These are phyloP conservation scores for Dicerorhinus sumatrensis DNA, from an alignment of 2,113 vertebrate genomes.

Conservation along the genomic window DNA sequence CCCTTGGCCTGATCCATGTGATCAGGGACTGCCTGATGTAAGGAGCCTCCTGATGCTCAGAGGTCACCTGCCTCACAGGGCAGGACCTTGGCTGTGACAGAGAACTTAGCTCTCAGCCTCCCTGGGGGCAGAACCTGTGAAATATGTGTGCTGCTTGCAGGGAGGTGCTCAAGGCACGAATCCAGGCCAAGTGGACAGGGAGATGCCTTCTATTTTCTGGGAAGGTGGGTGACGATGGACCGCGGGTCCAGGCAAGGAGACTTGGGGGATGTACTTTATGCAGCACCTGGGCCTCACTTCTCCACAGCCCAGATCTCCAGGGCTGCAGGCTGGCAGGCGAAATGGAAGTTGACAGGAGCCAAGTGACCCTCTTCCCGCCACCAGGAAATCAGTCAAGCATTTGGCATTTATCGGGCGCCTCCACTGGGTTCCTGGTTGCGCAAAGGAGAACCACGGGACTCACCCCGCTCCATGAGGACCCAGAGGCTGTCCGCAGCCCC, in stretches of 20 bases:
- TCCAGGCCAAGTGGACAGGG: background rate
- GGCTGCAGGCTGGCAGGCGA: background rate
- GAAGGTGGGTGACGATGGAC: background rate
- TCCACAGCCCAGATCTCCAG: background rate
- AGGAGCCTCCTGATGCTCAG: background rate
- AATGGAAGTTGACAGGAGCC: background rate
- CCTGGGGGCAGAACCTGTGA: background rate
- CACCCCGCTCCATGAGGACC: background rate
- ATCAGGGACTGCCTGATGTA: background rate
- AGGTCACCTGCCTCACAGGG: background rate
- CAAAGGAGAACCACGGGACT: background rate
- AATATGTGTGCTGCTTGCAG: background rate
- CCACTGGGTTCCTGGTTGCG: background rate
- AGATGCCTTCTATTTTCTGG: background rate
- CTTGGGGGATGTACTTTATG: background rate
- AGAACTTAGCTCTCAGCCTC: background rate
- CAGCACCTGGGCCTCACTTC: background rate
- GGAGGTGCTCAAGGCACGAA: background rate
- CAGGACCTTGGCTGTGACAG: background rate
- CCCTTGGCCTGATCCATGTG: background rate
- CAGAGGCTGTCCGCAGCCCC: background rate
- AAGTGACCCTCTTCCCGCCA: background rate
- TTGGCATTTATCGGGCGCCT: background rate
- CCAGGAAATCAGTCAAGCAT: slow-evolving; percentile 27
- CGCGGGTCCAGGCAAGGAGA: background rate